These are phyloP conservation scores for Meteorus cinctellus DNA, from an alignment of 2,888 invertebrate species.

Conservation along the genomic window DNA sequence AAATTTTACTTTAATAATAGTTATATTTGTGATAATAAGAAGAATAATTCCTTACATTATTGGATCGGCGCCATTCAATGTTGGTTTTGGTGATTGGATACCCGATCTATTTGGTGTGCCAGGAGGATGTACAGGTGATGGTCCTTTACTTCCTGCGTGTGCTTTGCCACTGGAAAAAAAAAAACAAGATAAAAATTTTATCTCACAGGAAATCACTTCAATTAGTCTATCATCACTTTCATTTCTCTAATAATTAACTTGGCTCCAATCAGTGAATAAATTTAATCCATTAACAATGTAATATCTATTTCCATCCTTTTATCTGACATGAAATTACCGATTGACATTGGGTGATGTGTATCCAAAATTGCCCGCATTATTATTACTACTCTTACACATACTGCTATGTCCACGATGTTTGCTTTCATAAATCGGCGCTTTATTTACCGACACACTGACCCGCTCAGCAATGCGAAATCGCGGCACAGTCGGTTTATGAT, in stretches of 20 bases:
- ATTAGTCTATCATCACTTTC: no score
- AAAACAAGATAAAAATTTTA: constrained; percentile 27
- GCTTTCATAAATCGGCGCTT: constrained; percentile 66
- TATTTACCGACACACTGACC: constrained; percentile 68
- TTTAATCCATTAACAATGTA: no score
- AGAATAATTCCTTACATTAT: constrained; percentile 56
- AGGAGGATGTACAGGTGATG: constrained; percentile 67
- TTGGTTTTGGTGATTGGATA: constrained; percentile 70
- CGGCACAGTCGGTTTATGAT: constrained; percentile 71
- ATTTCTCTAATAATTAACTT: not conserved
- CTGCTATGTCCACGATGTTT: constrained; percentile 65
- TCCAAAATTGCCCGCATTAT: constrained; percentile 59
- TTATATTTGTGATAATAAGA: no score
- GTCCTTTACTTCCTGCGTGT: constrained; percentile 68
- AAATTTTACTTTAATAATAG: no score
- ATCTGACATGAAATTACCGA: constrained; percentile 62
- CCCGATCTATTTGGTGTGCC: constrained; percentile 67
- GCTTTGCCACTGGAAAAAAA: constrained; percentile 65
- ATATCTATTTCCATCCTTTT: not conserved
- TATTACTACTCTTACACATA: constrained; percentile 57
- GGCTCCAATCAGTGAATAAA: no score
- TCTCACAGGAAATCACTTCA: no score
- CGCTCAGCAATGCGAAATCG: constrained; percentile 71
- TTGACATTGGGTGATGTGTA: constrained; percentile 66
- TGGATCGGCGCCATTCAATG: constrained; percentile 67